phyloP scores from a whole-genome alignment of 2,797 vertebrate species.

The Balearica regulorum region DNA sequence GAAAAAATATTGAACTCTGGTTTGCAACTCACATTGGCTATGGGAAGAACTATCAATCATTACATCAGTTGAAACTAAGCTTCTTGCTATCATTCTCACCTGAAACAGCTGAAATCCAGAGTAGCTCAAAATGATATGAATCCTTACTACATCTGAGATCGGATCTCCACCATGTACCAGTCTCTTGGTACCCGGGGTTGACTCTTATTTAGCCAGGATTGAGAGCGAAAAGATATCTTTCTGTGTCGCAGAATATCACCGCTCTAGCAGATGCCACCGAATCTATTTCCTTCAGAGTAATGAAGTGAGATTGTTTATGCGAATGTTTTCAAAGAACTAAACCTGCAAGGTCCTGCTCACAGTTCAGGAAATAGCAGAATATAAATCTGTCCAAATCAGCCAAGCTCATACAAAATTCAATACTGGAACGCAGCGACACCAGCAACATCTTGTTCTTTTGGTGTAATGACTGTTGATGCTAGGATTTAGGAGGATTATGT shows the following conservation, averaged over 20 bases:
- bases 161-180: not conserved
- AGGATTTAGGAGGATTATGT: slow-evolving; percentile 73
- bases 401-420: slow-evolving; percentile 56
- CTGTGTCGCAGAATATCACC: not conserved
- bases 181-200: not conserved
- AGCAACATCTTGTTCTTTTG: slow-evolving; percentile 72
- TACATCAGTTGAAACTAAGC: not conserved
- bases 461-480: slow-evolving; percentile 75
- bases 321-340: slow-evolving; percentile 65
- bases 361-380: slow-evolving; percentile 74
- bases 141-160: not conserved
- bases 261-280: slow-evolving; percentile 42
- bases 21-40: not conserved
- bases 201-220: not conserved
- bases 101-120: not conserved
- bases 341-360: slow-evolving; percentile 66
- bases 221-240: not conserved
- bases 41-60: not conserved
- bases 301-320: slow-evolving; percentile 64
- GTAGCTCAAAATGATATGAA: not conserved
- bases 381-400: slow-evolving; percentile 73
- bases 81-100: not conserved
- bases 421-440: slow-evolving; percentile 32
- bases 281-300: slow-evolving; percentile 54
- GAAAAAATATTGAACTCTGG: not conserved